Conservation (phyloP, 92 coral and sea anemone species). For the Parazoanthus atlanticus region DNA sequence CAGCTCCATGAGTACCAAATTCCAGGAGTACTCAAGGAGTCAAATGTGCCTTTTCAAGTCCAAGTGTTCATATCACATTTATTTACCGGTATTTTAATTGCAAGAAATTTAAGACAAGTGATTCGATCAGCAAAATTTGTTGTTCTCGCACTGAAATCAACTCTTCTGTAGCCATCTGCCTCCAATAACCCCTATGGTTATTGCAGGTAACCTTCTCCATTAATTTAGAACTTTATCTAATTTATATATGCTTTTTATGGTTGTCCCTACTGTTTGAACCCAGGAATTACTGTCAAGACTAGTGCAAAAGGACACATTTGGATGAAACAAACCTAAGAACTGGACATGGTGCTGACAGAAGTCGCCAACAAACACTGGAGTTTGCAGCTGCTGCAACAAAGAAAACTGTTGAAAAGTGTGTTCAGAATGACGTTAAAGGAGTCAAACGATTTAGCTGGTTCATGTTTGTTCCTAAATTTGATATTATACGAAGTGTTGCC, state of each 20-base stretch:
- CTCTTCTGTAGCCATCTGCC: too few relatives aligned
- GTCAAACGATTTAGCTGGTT: conserved; percentile 58
- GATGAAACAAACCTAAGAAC: conserved; percentile 26
- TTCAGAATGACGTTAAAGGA: conserved; percentile 47
- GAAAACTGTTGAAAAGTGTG: conserved; percentile 35
- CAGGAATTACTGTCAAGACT: conserved; percentile 62
- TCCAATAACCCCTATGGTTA: too few relatives aligned
- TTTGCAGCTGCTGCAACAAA: conserved; percentile 46
- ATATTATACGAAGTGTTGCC: conserved; percentile 54
- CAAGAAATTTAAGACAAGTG: too few relatives aligned
- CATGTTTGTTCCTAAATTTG: conserved; percentile 57
- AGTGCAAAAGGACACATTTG: conserved; percentile 64
- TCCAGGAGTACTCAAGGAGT: too few relatives aligned
- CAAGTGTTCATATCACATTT: too few relatives aligned
- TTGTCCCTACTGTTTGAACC: conserved; percentile 64
- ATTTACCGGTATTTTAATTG: too few relatives aligned
- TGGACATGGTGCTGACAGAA: conserved; percentile 38
- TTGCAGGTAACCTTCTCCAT: too few relatives aligned
- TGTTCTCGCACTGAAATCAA: too few relatives aligned
- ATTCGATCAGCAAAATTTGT: too few relatives aligned
- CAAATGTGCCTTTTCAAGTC: too few relatives aligned
- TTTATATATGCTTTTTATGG: conserved; percentile 74
- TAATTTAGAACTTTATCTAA: too few relatives aligned
- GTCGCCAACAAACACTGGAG: conserved; percentile 33
- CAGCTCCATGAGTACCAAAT: too few relatives aligned